A percentile compares a stretch with the other conserved stretches of the same genome.
Conservation (phyloP, 92 coral and sea anemone species). For the Parazoanthus atlanticus region DNA sequence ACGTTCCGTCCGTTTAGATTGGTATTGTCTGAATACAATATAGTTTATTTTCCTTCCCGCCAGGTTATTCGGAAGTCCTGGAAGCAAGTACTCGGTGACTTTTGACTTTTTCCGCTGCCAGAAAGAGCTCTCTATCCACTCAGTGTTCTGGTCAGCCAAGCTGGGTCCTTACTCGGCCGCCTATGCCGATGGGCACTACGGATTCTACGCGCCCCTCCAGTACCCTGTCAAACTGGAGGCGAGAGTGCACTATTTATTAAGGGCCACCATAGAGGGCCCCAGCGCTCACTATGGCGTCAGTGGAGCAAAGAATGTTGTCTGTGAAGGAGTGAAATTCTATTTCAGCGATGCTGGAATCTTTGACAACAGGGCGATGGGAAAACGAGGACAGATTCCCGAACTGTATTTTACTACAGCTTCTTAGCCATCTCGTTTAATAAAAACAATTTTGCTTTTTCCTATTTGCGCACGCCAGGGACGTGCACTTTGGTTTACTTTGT, state of each 20-base stretch:
- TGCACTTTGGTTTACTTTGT: too few relatives aligned
- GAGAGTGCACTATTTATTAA: constrained; percentile 39
- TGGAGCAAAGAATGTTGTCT: constrained; percentile 25
- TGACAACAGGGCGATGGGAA: constrained; percentile 38
- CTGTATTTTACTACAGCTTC: constrained; percentile 34
- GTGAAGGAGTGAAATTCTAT: constrained; percentile 32
- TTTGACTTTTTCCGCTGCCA: constrained; percentile 41
- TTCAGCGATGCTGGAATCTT: constrained; percentile 42
- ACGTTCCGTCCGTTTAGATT: too few relatives aligned
- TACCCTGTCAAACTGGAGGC: constrained; percentile 36
- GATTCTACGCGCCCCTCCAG: constrained; percentile 35
- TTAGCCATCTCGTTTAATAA: background rate
- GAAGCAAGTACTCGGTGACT: constrained; percentile 16
- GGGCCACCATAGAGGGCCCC: constrained; percentile 42
- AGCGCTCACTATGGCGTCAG: constrained; percentile 27
- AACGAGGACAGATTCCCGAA: constrained; percentile 41
- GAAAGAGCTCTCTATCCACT: constrained; percentile 41
- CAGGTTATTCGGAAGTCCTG: constrained; percentile 40
- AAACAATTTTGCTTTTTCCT: too few relatives aligned
- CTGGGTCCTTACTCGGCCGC: constrained; percentile 30
- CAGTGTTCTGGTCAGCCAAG: constrained; percentile 36
- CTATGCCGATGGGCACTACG: constrained; percentile 13
- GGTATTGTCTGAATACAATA: too few relatives aligned
- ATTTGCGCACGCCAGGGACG: too few relatives aligned
- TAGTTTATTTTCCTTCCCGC: background rate